These are phyloP conservation scores for Xiphophorus birchmanni DNA, from an alignment of 2,797 vertebrate genomes.

Conservation along the genomic window DNA sequence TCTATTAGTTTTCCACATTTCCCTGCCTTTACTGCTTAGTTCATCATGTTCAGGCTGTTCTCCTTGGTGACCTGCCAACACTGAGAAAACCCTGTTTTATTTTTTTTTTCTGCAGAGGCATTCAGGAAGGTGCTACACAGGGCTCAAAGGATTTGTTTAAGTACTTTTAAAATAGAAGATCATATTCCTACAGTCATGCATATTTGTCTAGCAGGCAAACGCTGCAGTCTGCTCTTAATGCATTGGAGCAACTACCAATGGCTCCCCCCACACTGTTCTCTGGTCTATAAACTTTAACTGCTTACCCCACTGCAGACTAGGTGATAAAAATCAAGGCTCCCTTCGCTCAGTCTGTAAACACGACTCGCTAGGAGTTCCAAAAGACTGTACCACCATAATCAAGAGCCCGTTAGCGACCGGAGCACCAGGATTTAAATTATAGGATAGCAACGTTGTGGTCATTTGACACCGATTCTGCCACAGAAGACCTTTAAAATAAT, in stretches of 20 bases:
- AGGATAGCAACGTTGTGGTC: conserved; percentile 5
- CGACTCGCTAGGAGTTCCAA: conserved; percentile 54
- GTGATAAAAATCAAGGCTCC: conserved; percentile 73
- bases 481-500: conserved; percentile 11
- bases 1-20: conserved; percentile 17
- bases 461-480: conserved; percentile 22
- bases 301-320: conserved; percentile 66
- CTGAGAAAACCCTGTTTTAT: not conserved
- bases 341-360: conserved; percentile 71
- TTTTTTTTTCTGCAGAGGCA: conserved; percentile 23
- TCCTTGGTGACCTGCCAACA: conserved; percentile 22
- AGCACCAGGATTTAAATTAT: conserved; percentile 40
- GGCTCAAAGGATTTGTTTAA: conserved; percentile 9
- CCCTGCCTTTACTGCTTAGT: conserved; percentile 24
- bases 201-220: conserved; percentile 23
- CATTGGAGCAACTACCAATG: conserved; percentile 24
- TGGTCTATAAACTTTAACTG: conserved; percentile 75
- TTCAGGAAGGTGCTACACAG: not conserved
- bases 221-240: conserved; percentile 48
- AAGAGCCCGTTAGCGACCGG: conserved; percentile 30
- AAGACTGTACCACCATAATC: conserved; percentile 27
- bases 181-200: conserved; percentile 14
- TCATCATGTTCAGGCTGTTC: conserved; percentile 21
- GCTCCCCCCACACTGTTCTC: conserved; percentile 39
- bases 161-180: conserved; percentile 30